Evolutionary conservation across 2,797 vertebrate genomes (phyloP), one percentile per base, ranked within the genome.

Genomic region (Menidia menidia): DNA sequence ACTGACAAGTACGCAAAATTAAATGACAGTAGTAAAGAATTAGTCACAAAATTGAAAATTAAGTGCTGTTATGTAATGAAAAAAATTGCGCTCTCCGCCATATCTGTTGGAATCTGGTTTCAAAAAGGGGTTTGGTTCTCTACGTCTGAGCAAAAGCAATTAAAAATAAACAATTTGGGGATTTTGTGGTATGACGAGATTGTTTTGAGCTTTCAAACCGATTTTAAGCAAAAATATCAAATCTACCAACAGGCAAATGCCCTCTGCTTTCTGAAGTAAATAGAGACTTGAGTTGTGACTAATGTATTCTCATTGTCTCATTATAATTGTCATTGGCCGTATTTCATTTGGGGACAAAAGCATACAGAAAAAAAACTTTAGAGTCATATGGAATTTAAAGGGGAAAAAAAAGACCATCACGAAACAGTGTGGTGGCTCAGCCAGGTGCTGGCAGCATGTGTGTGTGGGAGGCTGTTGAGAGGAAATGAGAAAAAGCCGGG

Each of bases 401-500:
- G 4, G 19, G 11, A 4, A 18, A 45, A 7, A 6, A 57, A 45
- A 39, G n/a, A 48, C 4, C 25, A 25, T 14, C 33, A 55, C 67
- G 66, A 54, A 74, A 56, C 39, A 44, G 41, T 4, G 67, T 0
- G 8, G 50, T 44, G 18, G 63, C 53, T 64, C 13, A 71, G 69
- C 62, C 55, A 13, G 60, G 59, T 16, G 66, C 75, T 81, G 69
- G 64, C 76, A 60, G 55, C 58, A 56, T 66, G 31, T 43, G 45
- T 45, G 48, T 52, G 69, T 71, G 60, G 75, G 73, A 70, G 60
- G 68, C 43, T 57, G 55, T 47, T 30, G 68, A 81, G 54, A 58
- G 72, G 71, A 70, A 75, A 79, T 64, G 66, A 72, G 51, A 79
- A 78, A 63, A 62, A 75, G 43, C 59, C 75, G 48, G 59, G 55